Percentiles rank a stretch among this genome's conserved stretches.
Conservation (phyloP, 2,797 vertebrate species). For the Pelochelys cantorii region DNA sequence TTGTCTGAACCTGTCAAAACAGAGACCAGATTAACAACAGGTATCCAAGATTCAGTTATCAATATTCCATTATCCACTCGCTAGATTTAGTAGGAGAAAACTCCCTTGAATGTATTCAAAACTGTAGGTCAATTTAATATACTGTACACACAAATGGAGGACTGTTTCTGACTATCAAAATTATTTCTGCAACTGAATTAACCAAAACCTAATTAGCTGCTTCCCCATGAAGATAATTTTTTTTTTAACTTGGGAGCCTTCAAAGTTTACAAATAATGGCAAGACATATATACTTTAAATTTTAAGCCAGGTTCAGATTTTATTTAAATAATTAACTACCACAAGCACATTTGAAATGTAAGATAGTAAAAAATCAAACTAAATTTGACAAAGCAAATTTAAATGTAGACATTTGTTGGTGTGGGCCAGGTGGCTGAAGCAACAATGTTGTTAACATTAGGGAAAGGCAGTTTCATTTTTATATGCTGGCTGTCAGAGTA, state of each 20-base stretch:
- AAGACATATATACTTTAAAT: background rate
- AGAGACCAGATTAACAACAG: conserved; percentile 59
- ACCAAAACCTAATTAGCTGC: conserved; percentile 2
- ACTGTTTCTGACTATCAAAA: conserved; percentile 30
- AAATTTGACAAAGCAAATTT: background rate
- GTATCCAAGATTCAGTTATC: conserved; percentile 20
- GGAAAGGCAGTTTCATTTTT: background rate
- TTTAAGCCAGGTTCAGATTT: background rate
- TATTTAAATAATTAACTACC: background rate
- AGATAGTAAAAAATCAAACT: background rate
- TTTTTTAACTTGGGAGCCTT: conserved; percentile 6
- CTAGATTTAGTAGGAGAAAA: background rate
- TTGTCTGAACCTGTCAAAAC: conserved; percentile 78
- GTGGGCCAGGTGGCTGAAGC: background rate
- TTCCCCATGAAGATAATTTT: background rate
- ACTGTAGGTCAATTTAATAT: background rate
- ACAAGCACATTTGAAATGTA: background rate
- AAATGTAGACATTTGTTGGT: background rate
- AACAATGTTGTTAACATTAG: background rate
- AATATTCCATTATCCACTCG: background rate
- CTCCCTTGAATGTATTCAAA: conserved; percentile 12
- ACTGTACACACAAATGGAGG: conserved; percentile 8
- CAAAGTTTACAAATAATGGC: background rate
- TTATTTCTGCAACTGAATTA: background rate
- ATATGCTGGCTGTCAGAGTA: background rate